A percentile compares a stretch with the other conserved stretches of the same genome.
Conservation (phyloP, 1,140 invertebrate genomes). For the Portunus trituberculatus region DNA sequence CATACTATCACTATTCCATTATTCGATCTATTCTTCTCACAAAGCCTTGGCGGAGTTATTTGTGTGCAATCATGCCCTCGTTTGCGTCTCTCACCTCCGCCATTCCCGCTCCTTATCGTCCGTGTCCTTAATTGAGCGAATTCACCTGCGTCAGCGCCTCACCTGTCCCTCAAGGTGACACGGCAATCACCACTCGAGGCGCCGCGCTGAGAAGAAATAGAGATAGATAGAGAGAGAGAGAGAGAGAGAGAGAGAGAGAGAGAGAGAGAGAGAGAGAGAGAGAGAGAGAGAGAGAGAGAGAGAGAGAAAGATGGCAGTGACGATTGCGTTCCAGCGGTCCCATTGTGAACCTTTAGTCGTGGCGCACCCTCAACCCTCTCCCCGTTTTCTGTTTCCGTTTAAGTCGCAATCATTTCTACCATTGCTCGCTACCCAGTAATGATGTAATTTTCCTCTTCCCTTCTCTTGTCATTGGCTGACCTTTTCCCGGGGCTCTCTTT, state of each 20-base stretch:
- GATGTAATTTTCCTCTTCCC: slow-evolving; percentile 22
- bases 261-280: not conserved
- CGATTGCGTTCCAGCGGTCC: not conserved
- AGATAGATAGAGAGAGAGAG: too few species aligned
- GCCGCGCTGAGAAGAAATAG: not conserved
- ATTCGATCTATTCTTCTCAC: too few species aligned
- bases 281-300: not conserved
- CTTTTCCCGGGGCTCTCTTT: not conserved
- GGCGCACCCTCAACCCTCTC: not conserved
- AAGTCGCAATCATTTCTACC: not conserved
- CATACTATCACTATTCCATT: too few species aligned
- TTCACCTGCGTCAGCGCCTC: not conserved
- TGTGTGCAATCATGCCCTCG: too few species aligned
- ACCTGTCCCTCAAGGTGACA: not conserved
- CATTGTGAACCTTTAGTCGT: not conserved
- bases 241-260: not conserved
- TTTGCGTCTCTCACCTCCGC: not conserved
- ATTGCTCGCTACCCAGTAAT: not conserved
- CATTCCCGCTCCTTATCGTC: not conserved
- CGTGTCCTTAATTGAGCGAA: not conserved
- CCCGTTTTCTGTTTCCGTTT: not conserved
- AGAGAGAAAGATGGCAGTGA: not conserved
- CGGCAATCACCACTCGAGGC: not conserved
- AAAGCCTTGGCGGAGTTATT: too few species aligned
- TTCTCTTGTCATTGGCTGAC: not conserved